Base-by-base conservation (phyloP, 53 echinoderm and acorn worm species). In the Astropecten irregularis region DNA sequence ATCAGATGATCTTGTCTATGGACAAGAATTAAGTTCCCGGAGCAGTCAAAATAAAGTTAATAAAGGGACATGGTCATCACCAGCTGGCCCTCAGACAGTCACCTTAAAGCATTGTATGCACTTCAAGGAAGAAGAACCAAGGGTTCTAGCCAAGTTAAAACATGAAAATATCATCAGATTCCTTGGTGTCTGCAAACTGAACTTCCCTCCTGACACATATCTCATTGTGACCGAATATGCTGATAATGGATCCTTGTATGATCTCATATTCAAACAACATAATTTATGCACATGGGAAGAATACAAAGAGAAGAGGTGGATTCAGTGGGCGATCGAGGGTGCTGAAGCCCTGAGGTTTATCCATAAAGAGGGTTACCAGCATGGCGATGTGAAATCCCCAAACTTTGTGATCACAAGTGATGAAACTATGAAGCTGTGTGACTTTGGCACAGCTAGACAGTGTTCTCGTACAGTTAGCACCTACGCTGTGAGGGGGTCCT, bases 401-500 rank as follows among this genome's bases (percentile, higher is more conserved):
- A 81, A 81, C 47, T 62, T 46, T n/a, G 81, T 81, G 14, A 81
- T 81, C 15, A 81, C 49, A 9, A 47, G 25, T 22, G 31, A 61
- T 62, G 81, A 81, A 9, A 63, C 64, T 2, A 27, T 81, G 48
- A 81, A 81, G 25, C 29, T 81, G 7, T 81, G 81, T 20, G 81
- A 81, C 37, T 47, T 81, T 31, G 81, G 81, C 3, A 42, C 63
- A 9, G 81, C 81, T 3, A 61, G 40, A 23, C 30, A 33, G 29
- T 47, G 10, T 9, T 48, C 0, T 9, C 9, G 3, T 0, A 81
- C 81, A 3, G 81, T 27, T 2, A 29, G n/a, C 44, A 81, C 81
- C 0, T 28, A 26, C 62, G 14, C 27, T 13, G 49, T 62, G 16
- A 10, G 81, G 1, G 81, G 81, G 2, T 62, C 81, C 9, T 62